Base-by-base conservation (phyloP, 2,888 invertebrate species). In the Oxyteleia sp. region DNA sequence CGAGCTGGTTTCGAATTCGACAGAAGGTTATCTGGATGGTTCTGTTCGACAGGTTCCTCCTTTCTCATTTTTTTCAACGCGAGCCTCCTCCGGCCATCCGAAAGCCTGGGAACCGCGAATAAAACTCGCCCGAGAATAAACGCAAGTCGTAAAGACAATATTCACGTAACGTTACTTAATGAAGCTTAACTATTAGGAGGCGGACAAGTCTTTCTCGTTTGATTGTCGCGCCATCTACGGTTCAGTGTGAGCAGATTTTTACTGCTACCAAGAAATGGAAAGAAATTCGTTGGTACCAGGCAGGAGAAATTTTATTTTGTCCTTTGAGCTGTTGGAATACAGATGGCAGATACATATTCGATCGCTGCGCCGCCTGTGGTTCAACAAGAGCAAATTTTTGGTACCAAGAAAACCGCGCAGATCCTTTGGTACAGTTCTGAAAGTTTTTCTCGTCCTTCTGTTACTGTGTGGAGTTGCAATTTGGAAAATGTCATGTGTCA, bases 1-100 rank as follows among this genome's bases (percentile, higher is more conserved):
- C 80, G 72, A 86, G 84, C 82, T 82, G 84, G 85, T 85, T 84
- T 82, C 69, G 75, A 80, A 83, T 80, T 85, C 63, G 82, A 66
- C 86, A 69, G 76, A 84, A 82, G 68, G 84, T 71, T 84, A 75
- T 64, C 82, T 76, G 79, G 85, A 78, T 57, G 63, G 76, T 86
- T 81, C 82, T 84, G 76, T 38, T 49, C 57, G 53, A 47, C 51
- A 64, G 63, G 45, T 71, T 69, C 66, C 79, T 84, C 69, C 69
- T 80, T 75, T 76, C 68, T 57, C 53, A 41, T 64, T 69, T 64
- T n/a, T 75, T 76, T 76, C 15, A 8, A 51, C 23, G 18, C 15
- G 7, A 29, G 26, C 29, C 18, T 51, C 13, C 55, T 43, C 47
- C 29, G 45, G n/a, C 15, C 20, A 10, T 11, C 35, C 59, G 2